Percentiles rank a stretch among this genome's conserved stretches.
phyloP scores from a whole-genome alignment of 2,797 vertebrate genomes.

The Pampus argenteus region DNA sequence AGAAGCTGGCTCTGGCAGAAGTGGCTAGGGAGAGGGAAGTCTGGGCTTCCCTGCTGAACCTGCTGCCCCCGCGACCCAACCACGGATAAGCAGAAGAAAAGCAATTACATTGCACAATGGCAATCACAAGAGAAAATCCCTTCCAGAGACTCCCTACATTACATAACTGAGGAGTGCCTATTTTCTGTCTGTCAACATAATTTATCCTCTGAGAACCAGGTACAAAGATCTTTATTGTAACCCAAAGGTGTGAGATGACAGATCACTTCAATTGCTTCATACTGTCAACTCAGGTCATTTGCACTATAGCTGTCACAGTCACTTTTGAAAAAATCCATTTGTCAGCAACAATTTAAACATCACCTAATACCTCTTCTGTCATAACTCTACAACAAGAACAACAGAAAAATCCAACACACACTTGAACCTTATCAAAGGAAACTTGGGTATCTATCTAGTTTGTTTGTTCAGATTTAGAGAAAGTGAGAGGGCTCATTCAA shows the following conservation, averaged over 20 bases:
- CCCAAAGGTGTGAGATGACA: neutral
- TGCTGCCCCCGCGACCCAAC: too few relatives aligned
- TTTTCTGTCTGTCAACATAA: neutral
- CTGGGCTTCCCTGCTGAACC: too few relatives aligned
- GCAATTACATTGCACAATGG: too few relatives aligned
- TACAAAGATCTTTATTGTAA: slow-evolving; percentile 7
- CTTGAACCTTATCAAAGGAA: slow-evolving; percentile 55
- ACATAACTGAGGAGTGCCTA: too few relatives aligned
- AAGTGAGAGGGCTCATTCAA: slow-evolving; percentile 46
- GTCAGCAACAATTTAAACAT: slow-evolving; percentile 61
- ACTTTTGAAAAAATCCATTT: slow-evolving; percentile 64
- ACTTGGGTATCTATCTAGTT: slow-evolving; percentile 36
- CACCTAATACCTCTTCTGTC: slow-evolving; percentile 52
- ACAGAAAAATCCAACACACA: slow-evolving; percentile 36
- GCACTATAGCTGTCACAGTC: slow-evolving; percentile 23
- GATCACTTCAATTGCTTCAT: slow-evolving; percentile 14
- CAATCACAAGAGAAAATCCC: neutral
- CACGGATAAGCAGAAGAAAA: too few relatives aligned
- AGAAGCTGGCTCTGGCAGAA: too few relatives aligned
- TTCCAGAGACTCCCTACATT: too few relatives aligned
- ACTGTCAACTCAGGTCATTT: slow-evolving; percentile 14
- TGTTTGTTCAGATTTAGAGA: slow-evolving; percentile 54
- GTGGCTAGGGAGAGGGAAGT: too few relatives aligned
- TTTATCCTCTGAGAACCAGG: neutral
- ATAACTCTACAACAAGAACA: slow-evolving; percentile 61